Percentiles rank a stretch among this genome's conserved stretches.
phyloP scores from a whole-genome alignment of 2,113 vertebrate genomes.

The Chaenogobius annularis region DNA sequence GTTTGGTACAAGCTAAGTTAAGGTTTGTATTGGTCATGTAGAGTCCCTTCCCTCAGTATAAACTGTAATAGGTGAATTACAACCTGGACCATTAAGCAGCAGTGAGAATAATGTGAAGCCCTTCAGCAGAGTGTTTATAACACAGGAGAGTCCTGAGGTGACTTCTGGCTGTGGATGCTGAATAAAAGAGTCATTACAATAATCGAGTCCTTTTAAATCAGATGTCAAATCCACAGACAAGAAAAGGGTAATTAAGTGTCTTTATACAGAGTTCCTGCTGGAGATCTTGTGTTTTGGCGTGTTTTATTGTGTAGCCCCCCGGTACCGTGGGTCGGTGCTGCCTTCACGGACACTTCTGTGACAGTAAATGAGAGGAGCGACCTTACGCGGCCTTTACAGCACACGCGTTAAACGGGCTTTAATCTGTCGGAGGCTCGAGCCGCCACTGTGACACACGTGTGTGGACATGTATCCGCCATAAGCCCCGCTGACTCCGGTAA shows the following conservation, averaged over 20 bases:
- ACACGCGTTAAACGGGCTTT: slow-evolving; percentile 40
- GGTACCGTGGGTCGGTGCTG: slow-evolving; percentile 27
- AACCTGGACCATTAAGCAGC: background rate
- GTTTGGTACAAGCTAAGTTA: background rate
- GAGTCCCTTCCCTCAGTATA: background rate
- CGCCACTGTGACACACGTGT: slow-evolving; percentile 40
- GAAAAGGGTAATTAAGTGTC: background rate
- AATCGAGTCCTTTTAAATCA: background rate
- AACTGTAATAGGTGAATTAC: background rate
- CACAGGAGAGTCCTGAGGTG: background rate
- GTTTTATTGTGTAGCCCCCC: slow-evolving; percentile 16
- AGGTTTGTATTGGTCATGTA: background rate
- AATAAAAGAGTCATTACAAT: background rate
- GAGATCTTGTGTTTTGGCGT: background rate
- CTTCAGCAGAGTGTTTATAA: background rate
- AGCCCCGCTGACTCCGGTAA: slow-evolving; percentile 63
- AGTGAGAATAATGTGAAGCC: background rate
- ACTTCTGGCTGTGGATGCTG: background rate
- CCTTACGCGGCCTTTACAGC: slow-evolving; percentile 68
- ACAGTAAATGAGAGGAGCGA: slow-evolving; percentile 62
- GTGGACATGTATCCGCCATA: slow-evolving; percentile 36
- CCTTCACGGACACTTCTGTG: slow-evolving; percentile 33
- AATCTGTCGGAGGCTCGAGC: slow-evolving; percentile 35
- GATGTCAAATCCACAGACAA: background rate
- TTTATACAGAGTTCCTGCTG: background rate